A percentile compares a stretch with the other conserved stretches of the same genome.
phyloP scores from a whole-genome alignment of 2,797 vertebrate genomes.

The Falco naumanni region DNA sequence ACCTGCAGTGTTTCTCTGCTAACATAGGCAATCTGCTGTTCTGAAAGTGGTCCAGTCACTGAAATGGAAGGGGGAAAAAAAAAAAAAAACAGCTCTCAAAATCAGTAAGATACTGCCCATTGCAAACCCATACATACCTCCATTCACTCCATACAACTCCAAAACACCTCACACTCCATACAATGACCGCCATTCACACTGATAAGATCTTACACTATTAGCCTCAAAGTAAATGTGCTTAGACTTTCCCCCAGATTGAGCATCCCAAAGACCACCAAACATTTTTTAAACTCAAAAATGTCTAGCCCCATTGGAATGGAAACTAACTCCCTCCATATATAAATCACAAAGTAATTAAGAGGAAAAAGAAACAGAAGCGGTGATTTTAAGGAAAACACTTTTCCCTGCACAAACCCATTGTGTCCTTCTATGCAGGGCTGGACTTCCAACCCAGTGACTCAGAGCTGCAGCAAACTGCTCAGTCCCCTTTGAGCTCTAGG shows the following conservation, averaged over 20 bases:
- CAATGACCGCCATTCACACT: background rate
- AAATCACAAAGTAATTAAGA: background rate
- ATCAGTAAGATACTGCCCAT: background rate
- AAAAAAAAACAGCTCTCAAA: background rate
- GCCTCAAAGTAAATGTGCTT: background rate
- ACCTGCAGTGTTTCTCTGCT: constrained; percentile 98
- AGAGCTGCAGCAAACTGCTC: background rate
- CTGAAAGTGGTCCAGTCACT: constrained; percentile 96
- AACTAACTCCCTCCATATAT: background rate
- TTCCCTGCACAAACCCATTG: background rate
- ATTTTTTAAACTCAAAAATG: background rate
- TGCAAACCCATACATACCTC: background rate
- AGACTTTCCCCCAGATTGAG: background rate
- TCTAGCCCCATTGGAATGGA: background rate
- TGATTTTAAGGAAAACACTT: background rate
- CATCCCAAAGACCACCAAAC: background rate
- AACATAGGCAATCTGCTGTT: constrained; percentile 97
- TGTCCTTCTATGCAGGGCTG: background rate
- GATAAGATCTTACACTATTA: background rate
- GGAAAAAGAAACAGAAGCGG: background rate
- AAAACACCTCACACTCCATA: too few species aligned
- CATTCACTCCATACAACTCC: too few species aligned
- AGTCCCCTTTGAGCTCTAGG: background rate
- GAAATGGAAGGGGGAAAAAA: constrained; percentile 33
- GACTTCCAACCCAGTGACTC: background rate